Evolutionary conservation across 2,797 vertebrate genomes (phyloP).

Genomic region (Dipus sagitta): DNA sequence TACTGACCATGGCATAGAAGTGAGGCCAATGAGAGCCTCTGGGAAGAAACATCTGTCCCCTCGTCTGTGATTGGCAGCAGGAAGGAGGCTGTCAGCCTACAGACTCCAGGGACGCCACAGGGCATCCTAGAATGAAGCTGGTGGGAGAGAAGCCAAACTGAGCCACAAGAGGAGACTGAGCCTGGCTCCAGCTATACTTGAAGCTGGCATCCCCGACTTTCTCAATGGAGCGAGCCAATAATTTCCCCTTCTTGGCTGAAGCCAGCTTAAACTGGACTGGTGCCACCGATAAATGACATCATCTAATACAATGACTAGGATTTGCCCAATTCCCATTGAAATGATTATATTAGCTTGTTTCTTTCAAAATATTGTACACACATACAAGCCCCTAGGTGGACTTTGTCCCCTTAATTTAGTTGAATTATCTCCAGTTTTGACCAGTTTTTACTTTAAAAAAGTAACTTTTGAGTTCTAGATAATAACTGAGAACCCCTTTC

Average conservation of each 20-base stretch:
- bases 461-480: neutral
- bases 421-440: neutral
- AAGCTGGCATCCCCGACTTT: neutral
- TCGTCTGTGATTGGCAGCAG: neutral
- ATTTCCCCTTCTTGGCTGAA: neutral
- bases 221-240: neutral
- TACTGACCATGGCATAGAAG: neutral
- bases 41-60: neutral
- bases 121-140: neutral
- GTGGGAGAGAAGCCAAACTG: neutral
- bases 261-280: neutral
- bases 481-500: neutral
- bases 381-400: neutral
- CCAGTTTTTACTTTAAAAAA: neutral
- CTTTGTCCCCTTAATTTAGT: neutral
- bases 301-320: neutral
- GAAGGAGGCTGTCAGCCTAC: neutral
- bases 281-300: neutral
- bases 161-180: neutral
- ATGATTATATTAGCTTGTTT: neutral
- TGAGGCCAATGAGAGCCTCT: neutral
- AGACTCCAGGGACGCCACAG: neutral
- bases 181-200: conserved; percentile 51
- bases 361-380: neutral
- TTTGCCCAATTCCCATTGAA: neutral